phyloP scores from a whole-genome alignment of 2,113 vertebrate genomes.

The Dolichallabes microphthalmus region DNA sequence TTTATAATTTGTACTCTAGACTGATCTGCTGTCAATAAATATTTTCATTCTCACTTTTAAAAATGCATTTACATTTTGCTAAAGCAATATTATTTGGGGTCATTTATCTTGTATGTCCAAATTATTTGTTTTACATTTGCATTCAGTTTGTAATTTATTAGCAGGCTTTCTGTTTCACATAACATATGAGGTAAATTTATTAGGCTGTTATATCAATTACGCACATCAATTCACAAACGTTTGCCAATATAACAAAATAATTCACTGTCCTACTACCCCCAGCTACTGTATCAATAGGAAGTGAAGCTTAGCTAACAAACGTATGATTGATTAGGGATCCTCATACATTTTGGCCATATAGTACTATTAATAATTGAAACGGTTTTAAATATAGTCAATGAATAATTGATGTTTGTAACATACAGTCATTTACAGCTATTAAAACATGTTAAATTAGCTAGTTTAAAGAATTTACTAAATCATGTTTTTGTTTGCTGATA shows the following conservation, averaged over 20 bases:
- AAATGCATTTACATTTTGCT: slow-evolving; percentile 6
- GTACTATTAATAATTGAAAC: no score
- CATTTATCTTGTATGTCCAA: not conserved
- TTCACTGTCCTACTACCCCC: no score
- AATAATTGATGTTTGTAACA: not conserved
- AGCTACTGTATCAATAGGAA: no score
- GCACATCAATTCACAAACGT: no score
- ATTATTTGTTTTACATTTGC: not conserved
- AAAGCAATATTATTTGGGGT: not conserved
- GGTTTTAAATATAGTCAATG: not conserved
- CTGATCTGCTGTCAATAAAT: no score
- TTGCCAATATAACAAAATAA: no score
- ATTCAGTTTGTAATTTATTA: slow-evolving; percentile 9
- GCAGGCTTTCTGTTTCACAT: slow-evolving; percentile 14
- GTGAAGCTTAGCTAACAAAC: no score
- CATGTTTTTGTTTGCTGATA: not conserved
- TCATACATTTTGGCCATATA: no score
- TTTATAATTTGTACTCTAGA: not conserved
- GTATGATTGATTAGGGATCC: no score
- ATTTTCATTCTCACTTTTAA: not conserved
- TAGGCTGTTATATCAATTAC: not conserved
- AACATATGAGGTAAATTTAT: not conserved
- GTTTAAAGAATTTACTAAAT: not conserved
- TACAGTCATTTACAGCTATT: not conserved
- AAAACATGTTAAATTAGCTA: not conserved